A percentile compares a stretch with the other conserved stretches of the same genome.
phyloP scores from a whole-genome alignment of 2,797 vertebrate genomes.

The Darevskia nairensis region DNA sequence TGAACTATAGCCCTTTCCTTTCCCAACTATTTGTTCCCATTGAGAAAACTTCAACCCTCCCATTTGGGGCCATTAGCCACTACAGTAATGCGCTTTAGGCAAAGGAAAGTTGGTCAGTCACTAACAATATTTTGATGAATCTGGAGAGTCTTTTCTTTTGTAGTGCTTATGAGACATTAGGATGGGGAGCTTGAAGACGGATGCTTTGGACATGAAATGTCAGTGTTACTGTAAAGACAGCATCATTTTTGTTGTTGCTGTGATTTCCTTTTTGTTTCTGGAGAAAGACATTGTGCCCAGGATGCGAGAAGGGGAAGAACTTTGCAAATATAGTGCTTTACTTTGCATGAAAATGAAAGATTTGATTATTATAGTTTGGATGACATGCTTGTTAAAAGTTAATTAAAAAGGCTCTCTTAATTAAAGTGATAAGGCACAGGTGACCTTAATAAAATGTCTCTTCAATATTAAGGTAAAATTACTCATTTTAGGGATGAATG shows the following conservation, averaged over 20 bases:
- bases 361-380: slow-evolving; percentile 16
- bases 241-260: slow-evolving; percentile 4
- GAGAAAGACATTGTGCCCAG: neutral
- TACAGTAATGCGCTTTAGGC: neutral
- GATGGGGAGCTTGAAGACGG: neutral
- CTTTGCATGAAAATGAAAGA: slow-evolving; percentile 9
- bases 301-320: neutral
- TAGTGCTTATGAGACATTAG: neutral
- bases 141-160: neutral
- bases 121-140: neutral
- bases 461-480: slow-evolving; percentile 26
- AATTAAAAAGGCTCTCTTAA: slow-evolving; percentile 21
- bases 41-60: neutral
- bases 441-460: slow-evolving; percentile 42
- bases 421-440: slow-evolving; percentile 35
- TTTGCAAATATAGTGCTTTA: neutral
- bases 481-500: neutral
- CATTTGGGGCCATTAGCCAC: neutral
- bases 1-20: no score
- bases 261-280: neutral
- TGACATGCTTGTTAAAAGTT: slow-evolving; percentile 24
- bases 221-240: neutral
- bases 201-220: neutral
- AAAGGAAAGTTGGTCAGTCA: neutral
- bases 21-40: neutral